Base-by-base conservation (phyloP, 2,113 vertebrate genomes). In the Bufo bufo region DNA sequence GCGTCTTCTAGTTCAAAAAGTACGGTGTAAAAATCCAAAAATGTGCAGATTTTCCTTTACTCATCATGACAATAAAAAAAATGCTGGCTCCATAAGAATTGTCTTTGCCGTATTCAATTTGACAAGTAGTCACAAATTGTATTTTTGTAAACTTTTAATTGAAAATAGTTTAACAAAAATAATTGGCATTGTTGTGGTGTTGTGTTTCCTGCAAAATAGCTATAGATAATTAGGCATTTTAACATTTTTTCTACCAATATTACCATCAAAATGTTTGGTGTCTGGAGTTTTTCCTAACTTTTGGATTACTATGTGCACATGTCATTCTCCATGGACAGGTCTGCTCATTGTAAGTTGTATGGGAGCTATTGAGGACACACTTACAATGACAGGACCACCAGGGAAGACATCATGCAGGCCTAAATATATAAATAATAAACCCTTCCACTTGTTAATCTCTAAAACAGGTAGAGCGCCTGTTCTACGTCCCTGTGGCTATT, bases 301-400 rank as follows among this genome's bases (percentile, higher is more conserved):
- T 56, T 16, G 45, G 50, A 58, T 85, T 10, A 56, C 54, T 59
- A 33, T 12, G 47, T 50, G 84, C 58, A 61, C 23, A 23, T 63
- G 43, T 49, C 72, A 50, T 77, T 75, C 84, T 77, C 23, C 7
- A 74, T 19, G 50, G 33, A 33, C 56, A 75, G 49, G 52, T 72
- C 85, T 87, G 85, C 78, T 81, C 52, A 87, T 87, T 87, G 77
- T 87, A 87, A 87, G 72, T n/a, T 61, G 50, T 56, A 71, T 87
- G 63, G 11, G 45, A 72, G 33, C 78, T 75, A 87, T 87, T 82
- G 79, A 59, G 78, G 77, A 61, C 43, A 52, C 78, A 20, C 56
- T 82, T 74, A 33, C 33, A 87, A 59, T 82, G 86, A 87, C 86
- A 87, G 79, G 86, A 82, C 86, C 78, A 87, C 86, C 86, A 87